These are phyloP conservation scores for Neoniphon sammara DNA, from an alignment of 2,797 vertebrate species.

Conservation along the genomic window DNA sequence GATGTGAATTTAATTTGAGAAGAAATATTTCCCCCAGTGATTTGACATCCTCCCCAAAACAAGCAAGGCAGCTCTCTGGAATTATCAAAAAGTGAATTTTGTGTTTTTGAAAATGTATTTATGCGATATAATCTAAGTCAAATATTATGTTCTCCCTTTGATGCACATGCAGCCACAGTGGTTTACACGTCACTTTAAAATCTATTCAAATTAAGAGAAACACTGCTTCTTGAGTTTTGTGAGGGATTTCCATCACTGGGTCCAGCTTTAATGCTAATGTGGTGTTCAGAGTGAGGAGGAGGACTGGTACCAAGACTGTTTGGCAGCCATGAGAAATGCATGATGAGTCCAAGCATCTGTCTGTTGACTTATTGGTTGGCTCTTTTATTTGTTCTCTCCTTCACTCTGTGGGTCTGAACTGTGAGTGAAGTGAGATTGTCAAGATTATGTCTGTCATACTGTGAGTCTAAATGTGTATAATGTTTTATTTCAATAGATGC, in stretches of 20 bases:
- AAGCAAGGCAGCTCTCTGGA: conserved; percentile 7
- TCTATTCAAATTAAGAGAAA: background rate
- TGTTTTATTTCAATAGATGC: conserved; percentile 46
- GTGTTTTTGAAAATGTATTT: background rate
- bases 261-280: conserved; percentile 24
- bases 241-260: conserved; percentile 32
- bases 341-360: conserved; percentile 12
- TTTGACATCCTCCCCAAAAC: conserved; percentile 33
- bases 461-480: conserved; percentile 17
- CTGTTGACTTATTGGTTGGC: background rate
- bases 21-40: conserved; percentile 5
- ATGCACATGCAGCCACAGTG: background rate
- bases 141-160: background rate
- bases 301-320: background rate
- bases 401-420: background rate
- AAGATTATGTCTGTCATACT: conserved; percentile 10
- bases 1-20: conserved; percentile 36
- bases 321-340: conserved; percentile 47
- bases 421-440: conserved; percentile 7
- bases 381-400: background rate
- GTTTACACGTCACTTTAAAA: conserved; percentile 8
- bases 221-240: conserved; percentile 13
- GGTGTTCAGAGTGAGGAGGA: conserved; percentile 1
- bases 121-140: background rate
- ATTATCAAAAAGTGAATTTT: background rate